phyloP scores from a whole-genome alignment of 2,888 invertebrate genomes.

The Sepiola atlantica region DNA sequence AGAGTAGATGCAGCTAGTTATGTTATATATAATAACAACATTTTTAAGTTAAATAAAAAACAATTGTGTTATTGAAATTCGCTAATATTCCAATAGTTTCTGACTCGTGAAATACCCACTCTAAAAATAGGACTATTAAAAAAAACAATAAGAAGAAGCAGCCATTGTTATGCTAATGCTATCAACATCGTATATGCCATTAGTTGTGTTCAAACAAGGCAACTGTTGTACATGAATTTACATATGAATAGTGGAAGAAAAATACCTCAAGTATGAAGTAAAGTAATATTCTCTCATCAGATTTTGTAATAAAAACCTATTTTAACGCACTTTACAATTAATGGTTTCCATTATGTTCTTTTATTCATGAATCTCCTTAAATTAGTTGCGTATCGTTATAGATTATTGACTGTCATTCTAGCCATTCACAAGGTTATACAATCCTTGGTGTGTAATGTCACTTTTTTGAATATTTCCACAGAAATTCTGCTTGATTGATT shows the following conservation, averaged over 20 bases:
- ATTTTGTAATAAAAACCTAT: not conserved
- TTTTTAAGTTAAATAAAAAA: no score
- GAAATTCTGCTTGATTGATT: not conserved
- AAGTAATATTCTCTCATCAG: not conserved
- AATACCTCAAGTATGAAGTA: not conserved
- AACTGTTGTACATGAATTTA: not conserved
- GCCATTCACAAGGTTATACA: not conserved
- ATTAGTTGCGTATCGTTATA: not conserved
- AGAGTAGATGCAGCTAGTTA: no score
- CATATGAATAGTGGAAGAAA: not conserved
- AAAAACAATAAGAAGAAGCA: no score
- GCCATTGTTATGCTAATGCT: no score
- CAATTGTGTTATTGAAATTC: no score
- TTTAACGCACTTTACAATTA: not conserved
- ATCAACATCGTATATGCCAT: no score
- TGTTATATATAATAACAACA: no score
- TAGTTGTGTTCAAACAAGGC: no score
- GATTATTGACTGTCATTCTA: conserved; percentile 13
- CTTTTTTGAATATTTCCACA: not conserved
- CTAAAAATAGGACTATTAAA: no score
- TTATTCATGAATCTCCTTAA: not conserved
- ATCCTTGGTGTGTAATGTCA: not conserved
- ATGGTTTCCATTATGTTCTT: not conserved
- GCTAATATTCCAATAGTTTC: no score
- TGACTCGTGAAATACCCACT: no score